A percentile compares a stretch with the other conserved stretches of the same genome.
Evolutionary conservation across 2,888 invertebrate species (phyloP).

Genomic region (Acronicta alni): DNA sequence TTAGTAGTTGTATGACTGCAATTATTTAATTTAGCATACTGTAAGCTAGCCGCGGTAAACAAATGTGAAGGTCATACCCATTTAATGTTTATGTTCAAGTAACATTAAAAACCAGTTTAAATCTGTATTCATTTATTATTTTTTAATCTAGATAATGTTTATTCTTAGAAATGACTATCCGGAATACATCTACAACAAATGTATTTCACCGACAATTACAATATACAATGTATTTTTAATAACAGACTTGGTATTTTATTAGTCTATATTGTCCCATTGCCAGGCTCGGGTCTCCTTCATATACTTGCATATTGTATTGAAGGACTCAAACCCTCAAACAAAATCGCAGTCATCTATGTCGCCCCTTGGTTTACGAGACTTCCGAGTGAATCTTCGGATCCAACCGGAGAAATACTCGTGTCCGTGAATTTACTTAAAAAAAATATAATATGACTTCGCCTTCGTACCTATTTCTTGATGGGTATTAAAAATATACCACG

Average conservation of each 20-base stretch:
- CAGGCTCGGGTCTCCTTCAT: too few species aligned
- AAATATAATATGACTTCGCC: too few species aligned
- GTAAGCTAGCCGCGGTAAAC: constrained; percentile 22
- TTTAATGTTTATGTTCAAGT: constrained; percentile 29
- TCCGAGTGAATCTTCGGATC: too few species aligned
- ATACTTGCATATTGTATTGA: too few species aligned
- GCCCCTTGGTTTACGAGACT: too few species aligned
- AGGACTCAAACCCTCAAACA: too few species aligned
- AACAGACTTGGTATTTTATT: not conserved
- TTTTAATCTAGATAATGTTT: constrained; percentile 39
- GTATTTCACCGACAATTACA: not conserved
- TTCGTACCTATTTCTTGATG: too few species aligned
- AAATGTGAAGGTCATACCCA: constrained; percentile 36
- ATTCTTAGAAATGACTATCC: constrained; percentile 45
- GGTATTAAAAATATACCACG: too few species aligned
- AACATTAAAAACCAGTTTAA: constrained; percentile 46
- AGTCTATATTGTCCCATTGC: too few species aligned
- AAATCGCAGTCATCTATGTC: not conserved
- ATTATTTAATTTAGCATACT: constrained; percentile 18
- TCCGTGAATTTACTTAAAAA: too few species aligned
- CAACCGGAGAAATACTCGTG: too few species aligned
- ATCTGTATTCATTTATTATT: constrained; percentile 45
- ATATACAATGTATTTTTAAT: not conserved
- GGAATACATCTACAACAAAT: constrained; percentile 2
- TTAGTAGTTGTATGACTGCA: constrained; percentile 9